Conservation (phyloP, 2,113 vertebrate genomes). For the Python bivittatus region DNA sequence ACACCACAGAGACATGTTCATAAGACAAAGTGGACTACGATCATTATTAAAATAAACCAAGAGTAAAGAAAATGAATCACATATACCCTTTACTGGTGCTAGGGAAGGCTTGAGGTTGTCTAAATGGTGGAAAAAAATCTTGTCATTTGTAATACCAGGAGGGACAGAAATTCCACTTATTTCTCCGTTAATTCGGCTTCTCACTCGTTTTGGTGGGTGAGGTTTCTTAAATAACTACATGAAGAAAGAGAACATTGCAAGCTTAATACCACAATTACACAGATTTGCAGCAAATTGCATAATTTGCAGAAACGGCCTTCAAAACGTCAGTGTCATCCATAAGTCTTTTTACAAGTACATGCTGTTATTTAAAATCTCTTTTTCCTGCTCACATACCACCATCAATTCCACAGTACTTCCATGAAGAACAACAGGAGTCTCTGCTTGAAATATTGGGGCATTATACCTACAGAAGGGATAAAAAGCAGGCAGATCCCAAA, state of each 20-base stretch:
- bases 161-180: constrained; percentile 73
- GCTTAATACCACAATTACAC: neutral
- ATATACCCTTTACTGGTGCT: constrained; percentile 92
- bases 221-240: constrained; percentile 96
- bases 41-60: neutral
- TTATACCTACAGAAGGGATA: neutral
- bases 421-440: neutral
- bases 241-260: neutral
- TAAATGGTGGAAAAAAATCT: constrained; percentile 98
- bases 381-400: neutral
- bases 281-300: neutral
- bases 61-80: neutral
- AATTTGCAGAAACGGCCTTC: neutral
- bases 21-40: neutral
- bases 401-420: neutral
- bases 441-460: neutral
- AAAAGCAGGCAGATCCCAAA: neutral
- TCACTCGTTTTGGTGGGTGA: constrained; percentile 95
- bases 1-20: neutral
- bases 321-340: rapidly evolving
- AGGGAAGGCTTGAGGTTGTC: constrained; percentile 95
- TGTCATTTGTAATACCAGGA: constrained; percentile 82
- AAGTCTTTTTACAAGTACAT: neutral
- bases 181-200: constrained; percentile 89
- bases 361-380: neutral